Conservation (phyloP, 2,888 invertebrate species). For the Sympetrum striolatum region DNA sequence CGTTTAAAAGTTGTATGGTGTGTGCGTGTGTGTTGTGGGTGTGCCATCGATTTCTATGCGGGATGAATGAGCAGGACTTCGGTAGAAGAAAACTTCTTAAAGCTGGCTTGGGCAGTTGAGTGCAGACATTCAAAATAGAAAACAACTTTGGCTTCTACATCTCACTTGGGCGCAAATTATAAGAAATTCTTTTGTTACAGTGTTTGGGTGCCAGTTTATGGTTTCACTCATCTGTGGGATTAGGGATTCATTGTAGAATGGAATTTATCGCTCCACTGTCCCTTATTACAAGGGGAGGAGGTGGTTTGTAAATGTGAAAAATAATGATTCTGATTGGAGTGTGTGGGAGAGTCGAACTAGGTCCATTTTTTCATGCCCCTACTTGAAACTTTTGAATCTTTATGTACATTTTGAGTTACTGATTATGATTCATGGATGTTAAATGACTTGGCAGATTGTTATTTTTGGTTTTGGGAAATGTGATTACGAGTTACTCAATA, state of each 20-base stretch:
- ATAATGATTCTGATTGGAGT: conserved; percentile 37
- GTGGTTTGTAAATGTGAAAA: conserved; percentile 39
- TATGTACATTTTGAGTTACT: not conserved
- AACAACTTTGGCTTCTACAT: conserved; percentile 14
- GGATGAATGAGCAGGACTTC: conserved; percentile 3
- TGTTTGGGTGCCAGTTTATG: conserved; percentile 41
- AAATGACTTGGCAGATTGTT: too few species aligned
- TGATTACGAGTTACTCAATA: not conserved
- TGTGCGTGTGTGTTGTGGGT: conserved; percentile 29
- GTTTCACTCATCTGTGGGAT: conserved; percentile 38
- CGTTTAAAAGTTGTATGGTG: conserved; percentile 31
- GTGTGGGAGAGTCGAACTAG: conserved; percentile 28
- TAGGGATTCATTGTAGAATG: conserved; percentile 40
- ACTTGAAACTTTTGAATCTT: conserved; percentile 27
- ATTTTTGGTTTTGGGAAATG: not conserved
- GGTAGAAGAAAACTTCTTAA: not conserved
- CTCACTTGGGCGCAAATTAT: conserved; percentile 38
- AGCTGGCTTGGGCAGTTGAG: conserved; percentile 35
- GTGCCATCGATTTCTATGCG: conserved; percentile 37
- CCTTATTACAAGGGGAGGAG: conserved; percentile 1
- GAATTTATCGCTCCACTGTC: conserved; percentile 34
- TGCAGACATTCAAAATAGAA: conserved; percentile 26
- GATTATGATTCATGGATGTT: not conserved
- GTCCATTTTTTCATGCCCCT: conserved; percentile 26
- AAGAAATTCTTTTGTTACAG: conserved; percentile 35